Conservation (phyloP, 2,113 vertebrate genomes). For the Edolisoma coerulescens region DNA sequence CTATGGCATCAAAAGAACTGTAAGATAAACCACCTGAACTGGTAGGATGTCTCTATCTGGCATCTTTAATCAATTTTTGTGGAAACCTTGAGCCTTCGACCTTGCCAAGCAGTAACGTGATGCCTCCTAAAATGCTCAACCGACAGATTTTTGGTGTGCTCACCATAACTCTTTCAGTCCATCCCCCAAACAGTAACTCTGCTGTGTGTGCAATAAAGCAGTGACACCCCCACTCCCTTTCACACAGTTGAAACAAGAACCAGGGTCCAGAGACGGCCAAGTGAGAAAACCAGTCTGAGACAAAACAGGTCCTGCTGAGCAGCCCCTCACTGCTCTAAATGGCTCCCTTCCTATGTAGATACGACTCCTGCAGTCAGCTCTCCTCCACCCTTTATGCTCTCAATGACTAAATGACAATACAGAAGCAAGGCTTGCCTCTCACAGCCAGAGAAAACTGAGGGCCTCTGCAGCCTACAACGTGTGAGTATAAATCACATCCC, state of each 20-base stretch:
- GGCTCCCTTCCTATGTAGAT: neutral
- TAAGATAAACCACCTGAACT: neutral
- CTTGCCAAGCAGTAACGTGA: neutral
- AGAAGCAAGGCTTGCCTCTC: neutral
- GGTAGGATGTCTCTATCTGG: neutral
- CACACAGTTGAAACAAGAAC: rapidly evolving
- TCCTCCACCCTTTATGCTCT: neutral
- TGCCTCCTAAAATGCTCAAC: neutral
- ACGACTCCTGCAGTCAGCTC: neutral
- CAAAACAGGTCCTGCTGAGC: neutral
- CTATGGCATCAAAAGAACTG: neutral
- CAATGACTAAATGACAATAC: neutral
- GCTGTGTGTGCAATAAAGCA: neutral
- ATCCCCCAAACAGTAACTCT: neutral
- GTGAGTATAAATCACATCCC: neutral
- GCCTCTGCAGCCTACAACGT: neutral
- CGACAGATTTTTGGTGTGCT: neutral
- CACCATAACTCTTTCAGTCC: neutral
- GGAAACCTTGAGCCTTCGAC: neutral
- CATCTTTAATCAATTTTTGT: neutral
- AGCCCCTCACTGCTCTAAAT: neutral
- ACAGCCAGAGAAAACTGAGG: neutral
- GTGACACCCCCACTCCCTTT: neutral
- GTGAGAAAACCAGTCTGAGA: neutral
- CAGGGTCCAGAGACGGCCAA: neutral